Evolutionary conservation across 2,113 vertebrate species (phyloP).

Genomic region (Azemiops feae): DNA sequence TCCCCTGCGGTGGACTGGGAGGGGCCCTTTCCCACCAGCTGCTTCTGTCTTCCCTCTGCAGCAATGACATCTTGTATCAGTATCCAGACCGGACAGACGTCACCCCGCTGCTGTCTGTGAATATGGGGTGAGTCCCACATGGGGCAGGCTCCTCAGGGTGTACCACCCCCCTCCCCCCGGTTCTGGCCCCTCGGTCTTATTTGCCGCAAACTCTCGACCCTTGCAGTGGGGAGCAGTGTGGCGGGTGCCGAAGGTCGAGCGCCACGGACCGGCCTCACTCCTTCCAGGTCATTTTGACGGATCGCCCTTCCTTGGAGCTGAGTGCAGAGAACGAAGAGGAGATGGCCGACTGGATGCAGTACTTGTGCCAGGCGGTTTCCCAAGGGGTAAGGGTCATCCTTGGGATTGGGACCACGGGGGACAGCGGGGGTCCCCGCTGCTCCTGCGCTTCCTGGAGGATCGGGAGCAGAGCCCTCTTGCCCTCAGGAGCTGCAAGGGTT

Average conservation of each 20-base stretch:
- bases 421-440: background rate
- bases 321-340: constrained; percentile 87
- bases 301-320: constrained; percentile 90
- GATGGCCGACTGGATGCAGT: constrained; percentile 97
- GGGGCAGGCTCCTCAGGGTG: background rate
- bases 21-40: background rate
- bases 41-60: constrained; percentile 46
- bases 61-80: constrained; percentile 89
- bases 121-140: constrained; percentile 86
- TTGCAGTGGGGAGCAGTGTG: constrained; percentile 90
- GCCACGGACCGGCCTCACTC: constrained; percentile 88
- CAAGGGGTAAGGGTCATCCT: constrained; percentile 80
- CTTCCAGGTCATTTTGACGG: constrained; percentile 92
- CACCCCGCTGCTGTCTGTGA: constrained; percentile 87
- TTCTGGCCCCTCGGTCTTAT: fast-evolving
- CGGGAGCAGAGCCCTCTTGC: background rate
- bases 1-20: background rate
- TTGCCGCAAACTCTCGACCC: background rate
- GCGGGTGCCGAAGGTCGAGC: constrained; percentile 90
- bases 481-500: background rate
- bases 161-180: fast-evolving
- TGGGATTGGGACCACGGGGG: no score
- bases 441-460: background rate
- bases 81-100: constrained; percentile 87
- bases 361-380: constrained; percentile 94